phyloP scores from a whole-genome alignment of 2,113 vertebrate species.

The Motacilla alba region DNA sequence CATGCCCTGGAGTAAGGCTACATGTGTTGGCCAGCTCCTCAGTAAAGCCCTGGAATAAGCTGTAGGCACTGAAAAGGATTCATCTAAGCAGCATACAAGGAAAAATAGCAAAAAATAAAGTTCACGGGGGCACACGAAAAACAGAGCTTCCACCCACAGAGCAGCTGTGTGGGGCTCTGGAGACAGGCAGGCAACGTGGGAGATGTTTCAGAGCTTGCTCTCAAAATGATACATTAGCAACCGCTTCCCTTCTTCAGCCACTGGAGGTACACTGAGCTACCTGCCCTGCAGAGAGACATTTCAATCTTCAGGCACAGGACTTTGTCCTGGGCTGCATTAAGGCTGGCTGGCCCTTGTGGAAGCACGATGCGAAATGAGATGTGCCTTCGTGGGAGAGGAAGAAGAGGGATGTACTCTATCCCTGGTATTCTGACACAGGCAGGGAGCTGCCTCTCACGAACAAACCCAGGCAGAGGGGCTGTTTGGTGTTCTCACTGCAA shows the following conservation, averaged over 20 bases:
- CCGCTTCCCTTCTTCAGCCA: not conserved
- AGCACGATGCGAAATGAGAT: not conserved
- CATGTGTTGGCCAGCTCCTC: not conserved
- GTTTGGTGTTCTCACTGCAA: not conserved
- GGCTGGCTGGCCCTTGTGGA: not conserved
- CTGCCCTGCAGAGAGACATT: not conserved
- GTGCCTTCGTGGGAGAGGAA: not conserved
- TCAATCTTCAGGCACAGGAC: not conserved
- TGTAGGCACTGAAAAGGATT: slow-evolving; percentile 19
- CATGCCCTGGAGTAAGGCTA: not conserved
- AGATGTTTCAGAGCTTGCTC: slow-evolving; percentile 24
- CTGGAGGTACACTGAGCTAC: not conserved
- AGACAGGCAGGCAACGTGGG: slow-evolving; percentile 33
- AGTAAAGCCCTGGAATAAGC: slow-evolving; percentile 12
- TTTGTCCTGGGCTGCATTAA: not conserved
- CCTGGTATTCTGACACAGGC: not conserved
- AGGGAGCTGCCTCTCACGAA: not conserved
- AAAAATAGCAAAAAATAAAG: slow-evolving; percentile 32
- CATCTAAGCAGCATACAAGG: slow-evolving; percentile 6
- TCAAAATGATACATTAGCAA: not conserved
- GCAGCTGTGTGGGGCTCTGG: slow-evolving; percentile 5
- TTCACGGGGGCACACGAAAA: slow-evolving; percentile 18
- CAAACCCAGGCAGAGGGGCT: not conserved
- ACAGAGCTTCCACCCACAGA: slow-evolving; percentile 41
- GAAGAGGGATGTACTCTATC: not conserved